Conservation (phyloP, 2,113 vertebrate genomes). For the Seriola aureovittata region DNA sequence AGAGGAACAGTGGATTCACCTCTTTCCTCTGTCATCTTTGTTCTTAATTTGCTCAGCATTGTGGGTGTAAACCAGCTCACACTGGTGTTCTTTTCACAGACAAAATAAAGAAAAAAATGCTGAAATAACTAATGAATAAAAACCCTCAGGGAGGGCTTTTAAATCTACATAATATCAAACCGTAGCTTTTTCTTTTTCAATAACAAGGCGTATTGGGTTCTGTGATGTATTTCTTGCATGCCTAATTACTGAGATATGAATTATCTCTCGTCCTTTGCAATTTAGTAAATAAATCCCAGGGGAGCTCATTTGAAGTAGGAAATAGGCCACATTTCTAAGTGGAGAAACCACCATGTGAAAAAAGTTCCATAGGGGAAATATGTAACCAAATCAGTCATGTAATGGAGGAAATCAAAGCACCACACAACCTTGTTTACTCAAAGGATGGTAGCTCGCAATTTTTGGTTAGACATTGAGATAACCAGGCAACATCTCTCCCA, state of each 20-base stretch:
- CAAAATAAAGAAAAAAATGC: conserved; percentile 63
- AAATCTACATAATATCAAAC: conserved; percentile 86
- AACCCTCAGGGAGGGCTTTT: conserved; percentile 77
- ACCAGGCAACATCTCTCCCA: conserved; percentile 31
- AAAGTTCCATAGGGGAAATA: conserved; percentile 66
- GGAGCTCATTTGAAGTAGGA: conserved; percentile 84
- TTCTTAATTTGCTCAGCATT: conserved; percentile 77
- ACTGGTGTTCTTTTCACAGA: conserved; percentile 70
- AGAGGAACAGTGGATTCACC: conserved; percentile 67
- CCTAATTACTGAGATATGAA: conserved; percentile 84
- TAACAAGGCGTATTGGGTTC: conserved; percentile 81
- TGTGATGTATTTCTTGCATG: conserved; percentile 83
- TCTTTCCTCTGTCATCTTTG: conserved; percentile 72
- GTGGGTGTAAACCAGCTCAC: conserved; percentile 66
- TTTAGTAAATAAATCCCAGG: conserved; percentile 81
- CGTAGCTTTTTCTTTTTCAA: conserved; percentile 76
- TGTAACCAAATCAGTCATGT: conserved; percentile 73
- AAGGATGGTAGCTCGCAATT: conserved; percentile 35
- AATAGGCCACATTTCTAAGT: conserved; percentile 81
- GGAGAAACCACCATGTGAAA: conserved; percentile 73
- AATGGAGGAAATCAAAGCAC: conserved; percentile 75
- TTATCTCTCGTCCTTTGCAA: conserved; percentile 82
- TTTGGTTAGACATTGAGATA: conserved; percentile 50
- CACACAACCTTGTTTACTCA: conserved; percentile 68
- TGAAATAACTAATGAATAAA: conserved; percentile 81